Evolutionary conservation across 2,797 vertebrate species (phyloP).

Genomic region (Dryobates pubescens): DNA sequence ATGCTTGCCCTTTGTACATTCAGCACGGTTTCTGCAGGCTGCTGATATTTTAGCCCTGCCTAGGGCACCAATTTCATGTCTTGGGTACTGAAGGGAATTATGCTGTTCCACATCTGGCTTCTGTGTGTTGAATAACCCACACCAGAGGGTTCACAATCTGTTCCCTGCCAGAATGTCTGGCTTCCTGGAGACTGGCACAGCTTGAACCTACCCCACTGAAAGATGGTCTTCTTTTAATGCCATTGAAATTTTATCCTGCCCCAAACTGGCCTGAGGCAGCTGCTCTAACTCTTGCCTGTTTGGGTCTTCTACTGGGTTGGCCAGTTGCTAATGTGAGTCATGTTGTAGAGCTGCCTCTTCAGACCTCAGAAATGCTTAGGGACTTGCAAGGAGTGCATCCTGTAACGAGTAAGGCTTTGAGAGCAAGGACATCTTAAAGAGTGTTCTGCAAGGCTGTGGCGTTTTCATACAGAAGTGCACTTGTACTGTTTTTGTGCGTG

Average conservation of each 20-base stretch:
- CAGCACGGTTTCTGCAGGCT: neutral
- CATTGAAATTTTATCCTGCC: neutral
- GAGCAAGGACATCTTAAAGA: neutral
- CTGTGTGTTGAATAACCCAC: neutral
- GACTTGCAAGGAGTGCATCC: neutral
- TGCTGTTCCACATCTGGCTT: neutral
- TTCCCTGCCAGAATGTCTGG: neutral
- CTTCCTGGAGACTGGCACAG: neutral
- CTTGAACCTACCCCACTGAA: neutral
- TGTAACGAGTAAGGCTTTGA: neutral
- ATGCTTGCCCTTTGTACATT: neutral
- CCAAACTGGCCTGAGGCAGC: neutral
- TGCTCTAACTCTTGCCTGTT: neutral
- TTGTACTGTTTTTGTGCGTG: neutral
- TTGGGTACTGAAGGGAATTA: neutral
- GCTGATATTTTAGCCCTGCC: neutral
- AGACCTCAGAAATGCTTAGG: too few species aligned
- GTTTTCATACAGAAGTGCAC: neutral
- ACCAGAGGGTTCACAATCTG: neutral
- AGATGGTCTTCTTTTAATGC: neutral
- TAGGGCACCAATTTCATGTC: neutral
- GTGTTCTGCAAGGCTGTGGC: neutral
- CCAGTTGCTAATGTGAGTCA: neutral
- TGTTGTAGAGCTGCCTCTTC: neutral
- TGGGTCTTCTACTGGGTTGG: neutral